Evolutionary conservation across 2,113 vertebrate genomes (phyloP).

Genomic region (Etheostoma spectabile): DNA sequence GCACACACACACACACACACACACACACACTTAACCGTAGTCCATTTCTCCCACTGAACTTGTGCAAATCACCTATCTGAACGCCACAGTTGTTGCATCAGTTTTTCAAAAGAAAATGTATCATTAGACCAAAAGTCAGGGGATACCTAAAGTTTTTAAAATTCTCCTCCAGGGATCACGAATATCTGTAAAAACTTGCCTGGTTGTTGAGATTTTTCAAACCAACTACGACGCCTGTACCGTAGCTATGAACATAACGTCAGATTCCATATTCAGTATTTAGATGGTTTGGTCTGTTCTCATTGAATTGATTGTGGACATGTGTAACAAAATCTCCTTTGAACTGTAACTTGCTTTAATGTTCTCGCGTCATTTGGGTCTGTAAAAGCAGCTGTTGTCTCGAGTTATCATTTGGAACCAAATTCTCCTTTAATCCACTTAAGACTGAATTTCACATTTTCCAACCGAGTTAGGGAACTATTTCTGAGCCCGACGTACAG

Average conservation of each 20-base stretch:
- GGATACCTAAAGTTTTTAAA: too few relatives aligned
- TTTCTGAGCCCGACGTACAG: not conserved
- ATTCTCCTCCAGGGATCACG: too few relatives aligned
- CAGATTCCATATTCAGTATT: not conserved
- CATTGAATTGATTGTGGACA: not conserved
- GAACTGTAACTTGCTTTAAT: not conserved
- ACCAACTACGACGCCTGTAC: not conserved
- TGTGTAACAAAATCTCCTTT: not conserved
- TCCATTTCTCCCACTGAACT: too few relatives aligned
- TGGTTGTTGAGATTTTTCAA: not conserved
- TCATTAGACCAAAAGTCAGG: too few relatives aligned
- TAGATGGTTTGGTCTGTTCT: not conserved
- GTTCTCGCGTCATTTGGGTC: not conserved
- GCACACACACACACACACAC: too few relatives aligned
- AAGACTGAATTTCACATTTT: not conserved
- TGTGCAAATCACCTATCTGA: too few relatives aligned
- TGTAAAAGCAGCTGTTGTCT: not conserved
- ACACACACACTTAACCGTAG: too few relatives aligned
- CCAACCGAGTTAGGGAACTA: not conserved
- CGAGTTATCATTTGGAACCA: not conserved
- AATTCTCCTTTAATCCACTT: constrained; percentile 15
- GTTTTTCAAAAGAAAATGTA: too few relatives aligned
- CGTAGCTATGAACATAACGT: not conserved
- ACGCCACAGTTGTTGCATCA: too few relatives aligned
- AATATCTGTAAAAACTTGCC: too few relatives aligned